These are phyloP conservation scores for Morpho deidamia DNA, from an alignment of 2,888 invertebrate genomes.

Conservation along the genomic window DNA sequence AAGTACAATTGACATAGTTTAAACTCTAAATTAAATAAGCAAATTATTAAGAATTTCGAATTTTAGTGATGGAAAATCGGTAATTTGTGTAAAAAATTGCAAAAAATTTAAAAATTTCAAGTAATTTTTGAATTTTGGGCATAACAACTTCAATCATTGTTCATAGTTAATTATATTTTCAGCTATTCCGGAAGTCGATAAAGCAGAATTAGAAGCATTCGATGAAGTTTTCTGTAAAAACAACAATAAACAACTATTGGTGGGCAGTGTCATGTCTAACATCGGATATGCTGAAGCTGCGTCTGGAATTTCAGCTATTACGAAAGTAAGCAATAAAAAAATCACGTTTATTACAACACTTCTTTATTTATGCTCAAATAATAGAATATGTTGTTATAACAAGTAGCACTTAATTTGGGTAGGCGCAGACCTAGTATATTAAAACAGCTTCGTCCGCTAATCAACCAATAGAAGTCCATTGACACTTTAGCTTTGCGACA, in stretches of 20 bases:
- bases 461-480: too few relatives aligned
- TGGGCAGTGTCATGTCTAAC: conserved; percentile 75
- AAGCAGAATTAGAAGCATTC: conserved; percentile 81
- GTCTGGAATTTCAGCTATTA: conserved; percentile 74
- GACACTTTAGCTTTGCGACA: not conserved
- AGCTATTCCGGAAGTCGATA: conserved; percentile 79
- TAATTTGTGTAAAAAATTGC: conserved; percentile 26
- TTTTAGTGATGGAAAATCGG: too few relatives aligned
- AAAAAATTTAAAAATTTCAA: conserved; percentile 65
- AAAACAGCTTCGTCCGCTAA: too few relatives aligned
- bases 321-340: conserved; percentile 58
- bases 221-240: conserved; percentile 75
- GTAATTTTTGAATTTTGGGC: too few relatives aligned
- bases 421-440: too few relatives aligned
- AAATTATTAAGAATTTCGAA: too few relatives aligned
- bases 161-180: conserved; percentile 4
- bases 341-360: too few relatives aligned
- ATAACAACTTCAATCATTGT: too few relatives aligned
- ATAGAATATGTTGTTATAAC: too few relatives aligned
- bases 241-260: conserved; percentile 76
- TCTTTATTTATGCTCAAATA: not conserved
- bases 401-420: too few relatives aligned
- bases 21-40: too few relatives aligned
- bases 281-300: conserved; percentile 64
- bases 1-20: too few relatives aligned